Evolutionary conservation across 1,140 invertebrate species (phyloP), one percentile per base, ranked within the genome.

Genomic region (Pseudoatta argentina): DNA sequence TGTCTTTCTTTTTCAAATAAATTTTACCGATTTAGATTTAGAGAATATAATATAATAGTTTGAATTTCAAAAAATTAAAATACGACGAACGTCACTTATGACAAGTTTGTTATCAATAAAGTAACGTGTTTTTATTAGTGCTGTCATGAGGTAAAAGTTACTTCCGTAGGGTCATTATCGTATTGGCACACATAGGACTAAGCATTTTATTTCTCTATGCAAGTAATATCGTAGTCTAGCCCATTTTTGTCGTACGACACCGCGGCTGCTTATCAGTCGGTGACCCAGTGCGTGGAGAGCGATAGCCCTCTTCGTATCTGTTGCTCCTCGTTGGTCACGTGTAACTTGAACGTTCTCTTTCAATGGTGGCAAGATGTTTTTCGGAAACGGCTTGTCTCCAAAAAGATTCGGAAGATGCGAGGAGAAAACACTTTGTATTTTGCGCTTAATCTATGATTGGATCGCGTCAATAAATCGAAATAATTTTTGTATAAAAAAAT

Each of bases 201-300:
- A 21, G 39, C 34, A 61, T 27, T 75, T 75, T 51, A 83, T 83
- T 83, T 83, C 61, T 67, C 27, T 64, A 73, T 51, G n/a, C 14
- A 71, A 57, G 18, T 63, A 59, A 81, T 69, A 55, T 86, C 51
- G 53, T 69, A 24, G 55, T 12, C 57, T 81, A 57, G 16, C 30
- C n/a, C 51, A 51, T 21, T 82, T 81, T 67, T 81, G 44, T 75
- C 48, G 69, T 61, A 18, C 61, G 18, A 39, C 48, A 30, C 76
- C 21, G 44, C 53, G 53, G 51, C 67, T 16, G 89, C 86, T 91
- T 94, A 94, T 93, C 92, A 93, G 92, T 93, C 91, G 91, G 89
- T 93, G 91, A 92, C 91, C 93, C 88, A 93, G 88, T 92, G 64
- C 78, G 71, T 81, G 48, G 61, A 81, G 72, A 78, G 71, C 78